Evolutionary conservation across 2,113 vertebrate genomes (phyloP).

Genomic region (Nettapus auritus): DNA sequence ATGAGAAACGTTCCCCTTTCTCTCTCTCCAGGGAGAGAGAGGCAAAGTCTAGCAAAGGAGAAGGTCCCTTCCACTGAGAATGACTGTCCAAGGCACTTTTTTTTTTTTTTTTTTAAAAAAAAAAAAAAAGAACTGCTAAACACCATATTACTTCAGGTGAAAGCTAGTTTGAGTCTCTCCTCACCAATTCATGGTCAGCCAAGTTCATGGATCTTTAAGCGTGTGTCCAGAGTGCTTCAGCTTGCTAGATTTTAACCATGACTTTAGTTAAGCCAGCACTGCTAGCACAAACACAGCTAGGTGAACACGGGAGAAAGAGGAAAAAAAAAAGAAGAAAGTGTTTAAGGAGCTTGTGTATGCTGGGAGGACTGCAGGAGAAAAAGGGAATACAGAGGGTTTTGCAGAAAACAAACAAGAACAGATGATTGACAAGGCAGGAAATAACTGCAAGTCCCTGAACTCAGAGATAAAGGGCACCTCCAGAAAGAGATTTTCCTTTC

Average conservation of each 20-base stretch:
- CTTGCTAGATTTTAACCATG: neutral
- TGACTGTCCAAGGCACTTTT: neutral
- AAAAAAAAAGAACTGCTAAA: neutral
- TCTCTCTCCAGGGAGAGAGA: neutral
- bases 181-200: neutral
- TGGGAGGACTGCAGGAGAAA: neutral
- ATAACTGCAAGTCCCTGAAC: neutral
- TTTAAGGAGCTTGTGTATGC: neutral
- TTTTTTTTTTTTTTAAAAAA: too few relatives aligned
- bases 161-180: neutral
- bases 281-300: neutral
- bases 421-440: neutral
- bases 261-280: neutral
- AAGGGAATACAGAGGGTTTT: neutral
- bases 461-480: neutral
- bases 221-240: neutral
- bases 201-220: neutral
- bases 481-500: neutral
- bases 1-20: neutral
- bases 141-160: neutral
- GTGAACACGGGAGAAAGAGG: neutral
- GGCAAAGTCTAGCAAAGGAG: neutral
- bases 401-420: neutral
- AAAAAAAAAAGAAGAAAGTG: neutral
- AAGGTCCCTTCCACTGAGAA: neutral